A percentile compares a stretch with the other conserved stretches of the same genome.
Evolutionary conservation across 2,888 invertebrate species (phyloP).

Genomic region (Lysandra coridon): DNA sequence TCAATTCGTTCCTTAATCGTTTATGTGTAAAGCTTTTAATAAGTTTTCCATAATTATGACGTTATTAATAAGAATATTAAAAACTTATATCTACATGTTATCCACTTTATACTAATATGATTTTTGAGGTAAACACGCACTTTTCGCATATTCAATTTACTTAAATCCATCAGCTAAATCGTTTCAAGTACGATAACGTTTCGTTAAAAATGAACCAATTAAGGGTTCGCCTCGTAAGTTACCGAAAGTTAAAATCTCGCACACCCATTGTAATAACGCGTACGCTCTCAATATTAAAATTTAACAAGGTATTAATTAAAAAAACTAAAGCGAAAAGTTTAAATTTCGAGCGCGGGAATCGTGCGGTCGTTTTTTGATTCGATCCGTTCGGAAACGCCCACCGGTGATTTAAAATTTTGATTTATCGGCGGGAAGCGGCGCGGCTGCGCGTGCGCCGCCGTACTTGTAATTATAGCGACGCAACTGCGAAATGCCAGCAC

Average conservation of each 20-base stretch:
- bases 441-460: constrained; percentile 58
- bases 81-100: neutral
- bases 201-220: constrained; percentile 79
- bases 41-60: neutral
- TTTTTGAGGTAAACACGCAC: neutral
- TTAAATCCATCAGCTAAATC: constrained; percentile 4
- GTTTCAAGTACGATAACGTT: constrained; percentile 62
- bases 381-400: constrained; percentile 65
- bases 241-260: constrained; percentile 76
- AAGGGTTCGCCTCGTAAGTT: constrained; percentile 72
- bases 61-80: neutral
- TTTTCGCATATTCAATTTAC: neutral
- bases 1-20: neutral
- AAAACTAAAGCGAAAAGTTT: constrained; percentile 78
- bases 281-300: constrained; percentile 80
- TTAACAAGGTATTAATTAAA: constrained; percentile 82
- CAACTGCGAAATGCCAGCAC: constrained; percentile 78
- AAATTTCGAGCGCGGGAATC: constrained; percentile 76
- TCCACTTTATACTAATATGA: neutral
- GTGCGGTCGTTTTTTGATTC: constrained; percentile 77
- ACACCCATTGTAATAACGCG: constrained; percentile 80
- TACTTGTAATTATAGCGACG: constrained; percentile 80
- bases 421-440: constrained; percentile 71
- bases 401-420: constrained; percentile 81
- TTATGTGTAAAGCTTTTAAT: neutral